A percentile compares a stretch with the other conserved stretches of the same genome.
phyloP scores from a whole-genome alignment of 1,140 invertebrate species.

The Euschistus heros region DNA sequence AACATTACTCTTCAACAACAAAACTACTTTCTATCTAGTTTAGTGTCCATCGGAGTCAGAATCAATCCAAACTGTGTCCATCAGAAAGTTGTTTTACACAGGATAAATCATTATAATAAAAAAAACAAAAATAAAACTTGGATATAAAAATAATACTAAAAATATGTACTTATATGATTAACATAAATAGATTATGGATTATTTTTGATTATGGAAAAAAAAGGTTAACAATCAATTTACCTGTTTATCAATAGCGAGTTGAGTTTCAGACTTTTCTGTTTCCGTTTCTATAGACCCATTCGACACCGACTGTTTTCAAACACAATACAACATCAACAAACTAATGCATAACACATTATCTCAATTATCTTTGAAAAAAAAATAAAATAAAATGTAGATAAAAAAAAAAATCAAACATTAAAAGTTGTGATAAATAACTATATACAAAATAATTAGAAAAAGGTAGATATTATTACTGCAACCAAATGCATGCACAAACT shows the following conservation, averaged over 20 bases:
- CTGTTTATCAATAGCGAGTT: constrained; percentile 85
- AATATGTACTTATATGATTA: too few species aligned
- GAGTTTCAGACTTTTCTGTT: constrained; percentile 62
- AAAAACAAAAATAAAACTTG: too few species aligned
- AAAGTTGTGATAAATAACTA: background rate
- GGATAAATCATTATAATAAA: too few species aligned
- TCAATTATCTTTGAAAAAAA: background rate
- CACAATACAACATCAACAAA: constrained; percentile 30
- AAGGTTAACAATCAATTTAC: constrained; percentile 38
- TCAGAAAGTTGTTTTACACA: too few species aligned
- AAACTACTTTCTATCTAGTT: too few species aligned
- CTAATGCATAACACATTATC: constrained; percentile 24
- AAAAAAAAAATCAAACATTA: background rate
- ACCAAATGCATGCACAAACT: background rate
- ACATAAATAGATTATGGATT: too few species aligned
- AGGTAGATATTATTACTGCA: background rate
- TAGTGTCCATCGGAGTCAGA: too few species aligned
- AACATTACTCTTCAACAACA: too few species aligned
- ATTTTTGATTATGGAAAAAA: too few species aligned
- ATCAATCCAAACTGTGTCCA: too few species aligned
- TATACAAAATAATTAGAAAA: background rate
- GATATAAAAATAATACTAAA: too few species aligned
- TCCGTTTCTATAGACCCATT: constrained; percentile 51
- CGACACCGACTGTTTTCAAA: constrained; percentile 44
- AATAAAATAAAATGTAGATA: background rate